Percentiles rank a stretch among this genome's conserved stretches.
Evolutionary conservation across 2,113 vertebrate genomes (phyloP).

Genomic region (Meriones unguiculatus): DNA sequence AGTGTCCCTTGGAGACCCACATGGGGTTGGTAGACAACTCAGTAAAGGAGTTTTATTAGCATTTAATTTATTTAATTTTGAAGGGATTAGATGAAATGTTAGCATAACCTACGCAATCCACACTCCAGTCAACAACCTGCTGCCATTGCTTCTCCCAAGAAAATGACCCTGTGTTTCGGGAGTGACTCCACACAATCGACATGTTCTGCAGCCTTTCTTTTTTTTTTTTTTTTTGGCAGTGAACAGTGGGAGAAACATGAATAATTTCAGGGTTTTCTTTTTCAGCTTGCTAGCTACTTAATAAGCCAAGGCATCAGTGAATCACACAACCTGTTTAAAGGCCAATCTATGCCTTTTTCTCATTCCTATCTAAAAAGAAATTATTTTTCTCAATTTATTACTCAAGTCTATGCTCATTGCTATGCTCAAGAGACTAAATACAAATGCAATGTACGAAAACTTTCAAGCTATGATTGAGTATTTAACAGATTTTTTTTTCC

Average conservation of each 20-base stretch:
- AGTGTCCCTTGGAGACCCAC: conserved; percentile 64
- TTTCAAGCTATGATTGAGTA: conserved; percentile 46
- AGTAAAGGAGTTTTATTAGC: conserved; percentile 80
- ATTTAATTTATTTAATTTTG: conserved; percentile 87
- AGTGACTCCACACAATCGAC: conserved; percentile 65
- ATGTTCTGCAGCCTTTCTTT: conserved; percentile 35
- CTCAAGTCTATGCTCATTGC: conserved; percentile 39
- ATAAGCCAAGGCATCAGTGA: conserved; percentile 77
- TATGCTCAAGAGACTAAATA: not conserved
- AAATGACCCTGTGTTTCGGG: conserved; percentile 64
- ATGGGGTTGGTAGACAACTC: conserved; percentile 74
- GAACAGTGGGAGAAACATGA: not conserved
- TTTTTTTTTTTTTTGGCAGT: not conserved
- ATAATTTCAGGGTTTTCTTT: conserved; percentile 71
- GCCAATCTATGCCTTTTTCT: conserved; percentile 64
- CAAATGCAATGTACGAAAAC: conserved; percentile 38
- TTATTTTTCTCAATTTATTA: conserved; percentile 53
- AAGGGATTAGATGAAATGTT: conserved; percentile 82
- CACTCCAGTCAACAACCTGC: conserved; percentile 65
- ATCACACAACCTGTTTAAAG: conserved; percentile 67
- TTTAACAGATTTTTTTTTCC: conserved; percentile 51
- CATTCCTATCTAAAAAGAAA: conserved; percentile 64
- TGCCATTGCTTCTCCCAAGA: conserved; percentile 72
- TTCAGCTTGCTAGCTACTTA: conserved; percentile 74
- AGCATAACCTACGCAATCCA: conserved; percentile 60